Evolutionary conservation across 2,113 vertebrate species (phyloP).

Genomic region (Paramisgurnus dabryanus): DNA sequence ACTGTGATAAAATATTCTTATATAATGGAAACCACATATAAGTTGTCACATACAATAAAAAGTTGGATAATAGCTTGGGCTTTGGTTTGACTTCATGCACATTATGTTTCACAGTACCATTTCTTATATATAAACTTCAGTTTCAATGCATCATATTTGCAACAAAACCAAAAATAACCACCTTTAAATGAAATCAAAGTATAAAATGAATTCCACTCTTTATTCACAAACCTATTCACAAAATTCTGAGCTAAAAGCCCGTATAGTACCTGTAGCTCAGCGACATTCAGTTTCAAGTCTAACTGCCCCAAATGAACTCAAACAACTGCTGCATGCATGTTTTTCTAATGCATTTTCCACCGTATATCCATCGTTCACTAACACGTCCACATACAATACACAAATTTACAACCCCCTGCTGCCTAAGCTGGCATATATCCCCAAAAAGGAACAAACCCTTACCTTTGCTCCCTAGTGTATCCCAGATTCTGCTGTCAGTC

Average conservation of each 20-base stretch:
- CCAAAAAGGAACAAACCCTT: conserved; percentile 58
- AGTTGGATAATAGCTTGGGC: not conserved
- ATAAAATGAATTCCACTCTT: no score
- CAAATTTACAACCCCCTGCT: conserved; percentile 32
- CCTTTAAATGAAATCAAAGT: no score
- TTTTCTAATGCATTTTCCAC: not conserved
- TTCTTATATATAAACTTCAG: not conserved
- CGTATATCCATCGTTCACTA: no score
- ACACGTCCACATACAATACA: not conserved
- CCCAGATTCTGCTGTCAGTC: conserved; percentile 50
- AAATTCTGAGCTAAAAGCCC: conserved; percentile 27
- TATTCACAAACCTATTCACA: not conserved
- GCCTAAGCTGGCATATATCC: not conserved
- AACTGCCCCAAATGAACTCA: not conserved
- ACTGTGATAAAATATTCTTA: no score
- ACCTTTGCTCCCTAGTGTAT: conserved; percentile 68
- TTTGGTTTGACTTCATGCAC: not conserved
- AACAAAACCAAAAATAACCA: no score
- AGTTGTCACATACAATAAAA: no score
- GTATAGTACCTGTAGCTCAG: not conserved
- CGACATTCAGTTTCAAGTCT: not conserved
- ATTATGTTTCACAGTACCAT: not conserved
- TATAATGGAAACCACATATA: not conserved
- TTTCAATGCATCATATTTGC: no score
- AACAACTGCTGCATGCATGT: not conserved